Base-by-base conservation (phyloP, 2,888 invertebrate genomes). In the Linnaemya tessellans region DNA sequence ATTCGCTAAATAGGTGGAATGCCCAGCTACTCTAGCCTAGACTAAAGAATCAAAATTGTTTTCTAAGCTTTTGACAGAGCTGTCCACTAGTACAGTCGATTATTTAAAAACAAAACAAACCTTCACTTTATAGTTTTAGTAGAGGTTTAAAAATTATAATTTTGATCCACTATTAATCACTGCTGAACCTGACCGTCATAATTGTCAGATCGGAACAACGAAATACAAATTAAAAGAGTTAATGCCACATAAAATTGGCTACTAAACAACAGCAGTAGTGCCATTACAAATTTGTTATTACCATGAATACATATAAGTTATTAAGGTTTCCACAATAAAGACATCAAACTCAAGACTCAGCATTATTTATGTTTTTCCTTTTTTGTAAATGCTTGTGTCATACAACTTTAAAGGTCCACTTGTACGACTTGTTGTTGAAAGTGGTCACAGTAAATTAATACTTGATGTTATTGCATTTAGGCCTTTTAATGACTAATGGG, bases 241-340 rank as follows among this genome's bases (percentile, higher is more conserved):
- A 84, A 75, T 86, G 80, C 60, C 85, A 71, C 75, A 86, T 83
- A 83, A 83, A 83, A 83, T 83, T 80, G 80, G 51, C 75, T 75
- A 80, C 74, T 83, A 86, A 83, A 49, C 73, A 71, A 56, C 62
- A 20, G 38, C 15, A 60, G 60, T 41, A 20, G 38, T 41, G 58
- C 51, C 35, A 54, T 22, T 58, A 73, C 22, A 73, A 54, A 56
- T 68, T 15, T 75, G 15, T 64, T 70, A 58, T n/a, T 54, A 64
- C 38, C 43, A 60, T 41, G 20, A 41, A 56, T 35, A 30, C 41
- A 56, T 35, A 30, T 22, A 64, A 54, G 38, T 65, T 41, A 79
- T 60, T 56, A 77, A 73, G 22, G 11, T 60, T 30, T 70, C 62
- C 43, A 77, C 67, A 82, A 78, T 77, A 56, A 56, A 73, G 60